Conservation (phyloP, 2,888 invertebrate genomes). For the Teleogryllus oceanicus region DNA sequence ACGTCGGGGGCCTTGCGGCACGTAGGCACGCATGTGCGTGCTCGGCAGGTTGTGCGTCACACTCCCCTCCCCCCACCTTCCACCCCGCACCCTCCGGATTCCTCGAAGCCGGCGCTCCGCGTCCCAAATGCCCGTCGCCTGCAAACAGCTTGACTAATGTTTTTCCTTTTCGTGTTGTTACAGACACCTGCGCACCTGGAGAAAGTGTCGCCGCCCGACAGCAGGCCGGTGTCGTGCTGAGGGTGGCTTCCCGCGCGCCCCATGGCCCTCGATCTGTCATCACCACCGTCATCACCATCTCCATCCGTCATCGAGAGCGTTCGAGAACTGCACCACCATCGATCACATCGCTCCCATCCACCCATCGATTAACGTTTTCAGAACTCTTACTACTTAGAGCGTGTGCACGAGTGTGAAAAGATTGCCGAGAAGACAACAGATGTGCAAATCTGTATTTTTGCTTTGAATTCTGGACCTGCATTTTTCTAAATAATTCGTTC, state of each 20-base stretch:
- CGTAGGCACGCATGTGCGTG: no score
- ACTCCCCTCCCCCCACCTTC: no score
- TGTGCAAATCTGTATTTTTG: not conserved
- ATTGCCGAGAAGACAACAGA: not conserved
- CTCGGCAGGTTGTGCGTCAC: no score
- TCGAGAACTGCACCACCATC: slow-evolving; percentile 2
- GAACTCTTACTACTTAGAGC: not conserved
- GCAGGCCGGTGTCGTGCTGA: slow-evolving; percentile 50
- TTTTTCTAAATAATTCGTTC: not conserved
- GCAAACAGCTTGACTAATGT: not conserved
- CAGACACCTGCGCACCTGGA: slow-evolving; percentile 55
- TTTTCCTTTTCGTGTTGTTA: slow-evolving; percentile 49
- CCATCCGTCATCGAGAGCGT: slow-evolving; percentile 20
- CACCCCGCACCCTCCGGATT: no score
- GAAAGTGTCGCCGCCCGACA: slow-evolving; percentile 60
- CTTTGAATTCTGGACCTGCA: not conserved
- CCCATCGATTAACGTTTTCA: slow-evolving; percentile 4
- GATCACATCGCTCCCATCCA: not conserved
- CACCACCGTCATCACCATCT: slow-evolving; percentile 37
- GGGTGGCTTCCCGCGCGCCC: slow-evolving; percentile 46
- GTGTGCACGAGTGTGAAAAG: slow-evolving; percentile 18
- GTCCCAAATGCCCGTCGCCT: not conserved
- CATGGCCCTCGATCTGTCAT: slow-evolving; percentile 49
- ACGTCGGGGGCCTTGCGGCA: no score
- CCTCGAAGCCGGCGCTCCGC: no score